Conservation (phyloP, 2,797 vertebrate species). For the Manis javanica region DNA sequence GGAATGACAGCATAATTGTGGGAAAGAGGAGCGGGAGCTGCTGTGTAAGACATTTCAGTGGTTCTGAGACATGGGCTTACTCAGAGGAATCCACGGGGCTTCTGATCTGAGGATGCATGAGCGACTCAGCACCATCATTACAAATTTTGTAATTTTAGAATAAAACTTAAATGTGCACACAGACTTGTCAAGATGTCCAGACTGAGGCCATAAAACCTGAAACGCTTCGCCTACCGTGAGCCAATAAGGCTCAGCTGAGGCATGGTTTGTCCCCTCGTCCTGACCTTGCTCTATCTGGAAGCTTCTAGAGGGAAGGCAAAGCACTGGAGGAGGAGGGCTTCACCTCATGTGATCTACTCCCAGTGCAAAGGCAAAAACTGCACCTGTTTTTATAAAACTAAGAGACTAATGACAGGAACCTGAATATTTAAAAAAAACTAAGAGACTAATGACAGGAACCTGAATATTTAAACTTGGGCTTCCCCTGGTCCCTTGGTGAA, state of each 20-base stretch:
- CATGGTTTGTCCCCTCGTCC: background rate
- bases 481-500: background rate
- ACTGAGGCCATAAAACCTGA: background rate
- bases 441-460: background rate
- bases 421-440: background rate
- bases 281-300: background rate
- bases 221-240: background rate
- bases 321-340: background rate
- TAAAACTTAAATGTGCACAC: background rate
- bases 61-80: fast-evolving
- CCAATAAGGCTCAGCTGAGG: too few species aligned
- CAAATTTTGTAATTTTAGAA: background rate
- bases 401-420: background rate
- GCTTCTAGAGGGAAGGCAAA: background rate
- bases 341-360: background rate
- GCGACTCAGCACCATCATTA: too few species aligned
- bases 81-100: background rate
- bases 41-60: fast-evolving
- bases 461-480: background rate
- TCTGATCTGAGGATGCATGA: background rate
- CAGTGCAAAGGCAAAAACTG: background rate
- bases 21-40: too few species aligned
- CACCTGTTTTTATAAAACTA: background rate
- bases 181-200: background rate
- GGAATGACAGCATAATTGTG: background rate